Evolutionary conservation across 2,797 vertebrate species (phyloP), one percentile per base, ranked within the genome.

Genomic region (Clarias fuscus): DNA sequence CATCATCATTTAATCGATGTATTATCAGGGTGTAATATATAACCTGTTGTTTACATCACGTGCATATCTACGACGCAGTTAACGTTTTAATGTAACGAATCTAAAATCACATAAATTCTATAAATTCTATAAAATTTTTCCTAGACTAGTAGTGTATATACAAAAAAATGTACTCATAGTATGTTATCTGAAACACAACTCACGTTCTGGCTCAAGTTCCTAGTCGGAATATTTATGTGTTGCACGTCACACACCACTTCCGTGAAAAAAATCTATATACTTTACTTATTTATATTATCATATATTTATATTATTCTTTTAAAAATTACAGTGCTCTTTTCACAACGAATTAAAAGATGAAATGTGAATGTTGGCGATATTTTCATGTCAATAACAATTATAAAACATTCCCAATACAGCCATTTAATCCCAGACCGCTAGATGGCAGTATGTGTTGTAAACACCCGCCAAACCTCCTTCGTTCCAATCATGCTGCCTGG

Each of bases 381-480:
- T 43, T 81, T 24, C 3, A 27, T 27, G 59, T 43, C 20, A 43
- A n/a, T n/a, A 67, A 53, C 2, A 53, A 53, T 10, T 7, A 43
- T 48, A 81, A 0, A 2, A 7, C 11, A 62, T 37, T 40, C 5
- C 2, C 2, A 79, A 14, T 40, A 2, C 15, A 53, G 2, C 27
- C 2, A 22, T 68, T 48, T 40, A 53, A 20, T 0, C 7, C 62
- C 59, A 13, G 17, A 11, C 65, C 82, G 65, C 20, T 81, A 88
- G 84, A 53, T 79, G 88, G 90, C 86, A 83, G 75, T 76, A 59
- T 53, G 3, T 40, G 11, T 4, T 18, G 17, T 65, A 83, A 70
- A 72, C 65, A 37, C 81, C 84, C 90, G 88, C 90, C 84, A 88
- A 87, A 61, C 13, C 22, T 1, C 5, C 30, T 3, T 61, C 5